Conservation (phyloP, 2,113 vertebrate genomes). For the Albula glossodonta region DNA sequence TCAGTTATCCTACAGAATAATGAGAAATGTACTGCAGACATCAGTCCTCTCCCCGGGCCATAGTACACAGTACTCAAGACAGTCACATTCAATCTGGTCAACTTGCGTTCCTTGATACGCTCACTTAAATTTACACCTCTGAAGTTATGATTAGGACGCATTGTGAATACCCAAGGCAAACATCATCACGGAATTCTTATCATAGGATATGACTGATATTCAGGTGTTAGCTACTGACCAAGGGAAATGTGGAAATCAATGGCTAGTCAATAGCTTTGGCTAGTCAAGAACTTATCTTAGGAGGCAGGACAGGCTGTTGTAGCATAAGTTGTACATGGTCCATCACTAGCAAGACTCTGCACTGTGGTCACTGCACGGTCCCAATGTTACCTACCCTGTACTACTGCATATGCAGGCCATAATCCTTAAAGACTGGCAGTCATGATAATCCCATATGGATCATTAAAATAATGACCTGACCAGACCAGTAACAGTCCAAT, state of each 20-base stretch:
- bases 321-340: background rate
- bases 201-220: too few species aligned
- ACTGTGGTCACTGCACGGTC: background rate
- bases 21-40: background rate
- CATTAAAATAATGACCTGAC: background rate
- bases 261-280: background rate
- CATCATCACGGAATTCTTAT: background rate
- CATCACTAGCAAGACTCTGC: background rate
- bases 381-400: background rate
- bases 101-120: background rate
- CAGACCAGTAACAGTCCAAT: background rate
- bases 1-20: background rate
- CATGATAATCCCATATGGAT: background rate
- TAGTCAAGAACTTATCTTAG: background rate
- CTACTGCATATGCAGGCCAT: background rate
- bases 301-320: background rate
- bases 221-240: too few species aligned
- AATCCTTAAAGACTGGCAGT: background rate
- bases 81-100: background rate
- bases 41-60: background rate
- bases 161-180: background rate
- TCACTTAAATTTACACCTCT: background rate
- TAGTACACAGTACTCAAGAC: background rate
- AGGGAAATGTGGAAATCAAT: too few species aligned
- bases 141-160: background rate